Base-by-base conservation (phyloP, 2,113 vertebrate species). In the Pagrus major region DNA sequence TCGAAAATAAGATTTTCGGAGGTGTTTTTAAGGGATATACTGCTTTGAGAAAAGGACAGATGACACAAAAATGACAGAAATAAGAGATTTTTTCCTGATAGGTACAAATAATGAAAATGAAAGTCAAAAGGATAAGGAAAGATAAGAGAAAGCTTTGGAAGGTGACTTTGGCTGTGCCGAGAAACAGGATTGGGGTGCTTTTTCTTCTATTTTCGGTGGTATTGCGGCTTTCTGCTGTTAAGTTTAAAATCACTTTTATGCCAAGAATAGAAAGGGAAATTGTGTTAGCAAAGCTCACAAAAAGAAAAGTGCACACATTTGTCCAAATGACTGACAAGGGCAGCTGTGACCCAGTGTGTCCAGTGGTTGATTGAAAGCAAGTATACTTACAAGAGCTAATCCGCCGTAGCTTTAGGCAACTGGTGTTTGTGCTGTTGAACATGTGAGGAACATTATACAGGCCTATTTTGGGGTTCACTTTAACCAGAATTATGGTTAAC, bases 21-120 rank as follows among this genome's bases (percentile, higher is more conserved):
- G 49, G 5, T 59, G 46, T 60, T 78, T 55, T 65, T 15, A 58
- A 58, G 23, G 29, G 12, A 9, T 33, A 15, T 15, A 0, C 3
- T 12, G 46, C 78, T 76, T 37, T 73, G 52, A 76, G 59, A 68
- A 51, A 71, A 33, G 41, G 11, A 21, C 33, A 20, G 49, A 52
- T 52, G n/a, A 54, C 67, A 55, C 4, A 55, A 70, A 70, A 56
- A 27, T 70, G 37, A 41, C 5, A 25, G 31, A 41, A 16, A 41
- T 55, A 14, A 29, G 11, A 60, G 20, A 66, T 47, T 59, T 46
- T 42, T 15, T 27, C 4, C 60, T 5, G 69, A 55, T 27, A n/a
- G 44, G 18, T 4, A 3, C 2, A 52, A 3, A 59, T 18, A 16
- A 47, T 67, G 42, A 65, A 46, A 51, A 2, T n/a, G 9, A 54